Evolutionary conservation across 1,140 invertebrate genomes (phyloP).

Genomic region (Yoshiicerus persimilis): DNA sequence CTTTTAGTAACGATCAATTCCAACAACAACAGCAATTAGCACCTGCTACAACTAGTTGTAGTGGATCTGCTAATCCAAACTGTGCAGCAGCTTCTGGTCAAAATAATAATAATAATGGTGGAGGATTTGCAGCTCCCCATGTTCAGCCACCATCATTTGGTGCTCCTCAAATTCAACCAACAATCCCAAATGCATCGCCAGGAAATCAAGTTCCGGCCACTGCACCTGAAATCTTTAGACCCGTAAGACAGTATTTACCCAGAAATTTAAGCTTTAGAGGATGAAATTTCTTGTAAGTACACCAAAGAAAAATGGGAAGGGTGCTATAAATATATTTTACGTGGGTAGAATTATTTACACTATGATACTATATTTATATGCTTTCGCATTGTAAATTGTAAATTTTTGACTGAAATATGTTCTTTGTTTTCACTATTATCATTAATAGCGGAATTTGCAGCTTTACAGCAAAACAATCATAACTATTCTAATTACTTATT

Average conservation of each 20-base stretch:
- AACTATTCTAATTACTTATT: no score
- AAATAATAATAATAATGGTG: background rate
- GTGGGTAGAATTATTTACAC: no score
- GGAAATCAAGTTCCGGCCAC: background rate
- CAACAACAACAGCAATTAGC: background rate
- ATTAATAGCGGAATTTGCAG: no score
- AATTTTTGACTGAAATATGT: no score
- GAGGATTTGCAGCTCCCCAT: background rate
- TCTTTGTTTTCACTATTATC: no score
- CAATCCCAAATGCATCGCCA: background rate
- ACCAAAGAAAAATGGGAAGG: background rate
- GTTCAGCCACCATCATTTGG: background rate
- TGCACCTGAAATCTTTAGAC: background rate
- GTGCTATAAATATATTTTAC: background rate
- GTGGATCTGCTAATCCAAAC: background rate
- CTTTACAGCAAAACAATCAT: no score
- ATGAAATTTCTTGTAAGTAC: no score
- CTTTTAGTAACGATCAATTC: background rate
- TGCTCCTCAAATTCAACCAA: background rate
- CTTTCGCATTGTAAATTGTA: no score
- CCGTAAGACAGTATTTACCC: background rate
- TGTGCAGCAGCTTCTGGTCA: background rate
- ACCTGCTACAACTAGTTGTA: background rate
- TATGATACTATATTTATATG: no score
- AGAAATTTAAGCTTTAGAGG: background rate